Base-by-base conservation (phyloP, 2,797 vertebrate species). In the Melanogrammus aeglefinus region DNA sequence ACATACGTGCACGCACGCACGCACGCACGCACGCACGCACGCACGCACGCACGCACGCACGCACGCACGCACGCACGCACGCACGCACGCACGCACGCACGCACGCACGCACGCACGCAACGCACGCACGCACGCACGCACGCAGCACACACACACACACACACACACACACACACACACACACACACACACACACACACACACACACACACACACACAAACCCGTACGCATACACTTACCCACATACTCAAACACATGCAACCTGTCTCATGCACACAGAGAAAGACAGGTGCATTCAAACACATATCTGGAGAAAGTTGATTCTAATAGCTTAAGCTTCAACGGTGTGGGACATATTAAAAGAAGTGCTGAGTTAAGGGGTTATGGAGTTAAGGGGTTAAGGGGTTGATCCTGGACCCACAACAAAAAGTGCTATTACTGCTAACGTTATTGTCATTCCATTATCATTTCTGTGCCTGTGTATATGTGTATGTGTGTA, bases 251-350 rank as follows among this genome's bases (percentile, higher is more conserved):
- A 57, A 16, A 57, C 16, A 21, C 18, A 57, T 35, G 35, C 3
- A 35, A 35, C 5, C 35, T n/a, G 21, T 35, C 35, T 35, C 4
- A 18, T 14, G 4, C 47, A 18, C 47, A 51, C 47, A 51, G 13
- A 51, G 13, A 63, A 21, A 63, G 18, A 63, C 51, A 63, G 7
- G 14, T 21, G 16, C 6, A n/a, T 63, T 3, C 51, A 63, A 63
- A n/a, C 0, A 51, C 21, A 0, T 10, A 72, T 77, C 84, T 77
- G 44, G 77, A 78, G 81, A 41, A 57, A 78, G 75, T 74, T 2
- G 39, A 66, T 75, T 78, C 18, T 29, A 36, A 77, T 85, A 81
- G 70, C 57, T 79, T 9, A 76, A 44, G 78, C 81, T 47, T 74
- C 41, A 74, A 74, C 36, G 41, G 8, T n/a, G 27, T 10, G 29